Percentiles rank a stretch among this genome's conserved stretches.
Evolutionary conservation across 2,797 vertebrate genomes (phyloP).

Genomic region (Limnodromus scolopaceus): DNA sequence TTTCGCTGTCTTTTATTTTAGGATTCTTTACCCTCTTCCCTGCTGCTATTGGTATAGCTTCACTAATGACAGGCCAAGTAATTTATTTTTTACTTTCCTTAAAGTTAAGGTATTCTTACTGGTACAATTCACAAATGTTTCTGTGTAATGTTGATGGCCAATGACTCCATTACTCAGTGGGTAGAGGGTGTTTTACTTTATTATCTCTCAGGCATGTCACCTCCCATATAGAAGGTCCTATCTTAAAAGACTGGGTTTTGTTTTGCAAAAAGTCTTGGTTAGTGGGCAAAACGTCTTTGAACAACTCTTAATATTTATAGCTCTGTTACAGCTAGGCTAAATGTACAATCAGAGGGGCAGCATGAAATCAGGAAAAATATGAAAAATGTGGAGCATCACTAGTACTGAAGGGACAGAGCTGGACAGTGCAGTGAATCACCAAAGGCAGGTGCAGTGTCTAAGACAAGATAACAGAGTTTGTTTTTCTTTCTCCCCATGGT

Average conservation of each 20-base stretch:
- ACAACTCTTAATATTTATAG: not conserved
- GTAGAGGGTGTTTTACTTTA: not conserved
- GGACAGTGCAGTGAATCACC: not conserved
- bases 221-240: not conserved
- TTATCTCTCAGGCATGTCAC: not conserved
- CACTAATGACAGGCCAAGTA: constrained; percentile 23
- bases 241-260: not conserved
- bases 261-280: not conserved
- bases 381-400: not conserved
- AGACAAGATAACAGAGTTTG: not conserved
- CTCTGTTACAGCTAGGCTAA: not conserved
- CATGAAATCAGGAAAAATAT: not conserved
- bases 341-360: not conserved
- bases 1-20: constrained; percentile 33
- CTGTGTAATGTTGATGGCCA: not conserved
- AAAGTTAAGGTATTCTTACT: not conserved
- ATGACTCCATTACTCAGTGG: not conserved
- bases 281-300: not conserved
- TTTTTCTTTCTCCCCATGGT: not conserved
- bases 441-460: not conserved
- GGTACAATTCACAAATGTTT: not conserved
- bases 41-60: constrained; percentile 25
- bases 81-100: not conserved
- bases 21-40: constrained; percentile 26
- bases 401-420: not conserved